phyloP scores from a whole-genome alignment of 2,888 invertebrate genomes.

The Drosophila fungiperda region DNA sequence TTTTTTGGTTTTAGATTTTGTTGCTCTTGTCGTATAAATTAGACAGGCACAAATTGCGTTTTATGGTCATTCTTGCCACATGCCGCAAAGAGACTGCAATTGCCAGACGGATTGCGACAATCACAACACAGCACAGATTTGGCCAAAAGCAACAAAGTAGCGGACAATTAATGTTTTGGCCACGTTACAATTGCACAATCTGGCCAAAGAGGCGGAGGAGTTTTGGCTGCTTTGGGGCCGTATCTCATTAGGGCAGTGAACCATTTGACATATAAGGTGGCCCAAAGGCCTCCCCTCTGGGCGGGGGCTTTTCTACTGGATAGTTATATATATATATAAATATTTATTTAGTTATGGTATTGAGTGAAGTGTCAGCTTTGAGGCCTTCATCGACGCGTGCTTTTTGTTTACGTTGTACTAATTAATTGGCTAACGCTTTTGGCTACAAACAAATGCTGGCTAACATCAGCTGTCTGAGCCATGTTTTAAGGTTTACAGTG shows the following conservation, averaged over 20 bases:
- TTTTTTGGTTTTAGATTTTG: neutral
- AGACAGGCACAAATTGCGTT: conserved; percentile 63
- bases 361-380: neutral
- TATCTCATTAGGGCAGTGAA: conserved; percentile 70
- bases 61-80: conserved; percentile 77
- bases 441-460: conserved; percentile 15
- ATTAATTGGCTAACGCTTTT: conserved; percentile 19
- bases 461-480: neutral
- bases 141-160: conserved; percentile 27
- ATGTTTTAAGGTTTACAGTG: neutral
- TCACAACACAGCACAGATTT: conserved; percentile 33
- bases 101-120: conserved; percentile 53
- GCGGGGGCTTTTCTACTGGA: conserved; percentile 9
- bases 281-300: conserved; percentile 11
- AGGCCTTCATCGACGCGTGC: conserved; percentile 25
- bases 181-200: conserved; percentile 32
- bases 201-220: conserved; percentile 16
- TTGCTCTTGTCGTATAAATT: conserved; percentile 52
- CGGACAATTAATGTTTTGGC: conserved; percentile 44
- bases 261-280: conserved; percentile 66
- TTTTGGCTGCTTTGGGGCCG: neutral
- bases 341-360: conserved; percentile 19
- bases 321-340: neutral
- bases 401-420: conserved; percentile 1
- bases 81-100: conserved; percentile 47